Conservation (phyloP, 1,140 invertebrate genomes). For the Brachionus manjavacas region DNA sequence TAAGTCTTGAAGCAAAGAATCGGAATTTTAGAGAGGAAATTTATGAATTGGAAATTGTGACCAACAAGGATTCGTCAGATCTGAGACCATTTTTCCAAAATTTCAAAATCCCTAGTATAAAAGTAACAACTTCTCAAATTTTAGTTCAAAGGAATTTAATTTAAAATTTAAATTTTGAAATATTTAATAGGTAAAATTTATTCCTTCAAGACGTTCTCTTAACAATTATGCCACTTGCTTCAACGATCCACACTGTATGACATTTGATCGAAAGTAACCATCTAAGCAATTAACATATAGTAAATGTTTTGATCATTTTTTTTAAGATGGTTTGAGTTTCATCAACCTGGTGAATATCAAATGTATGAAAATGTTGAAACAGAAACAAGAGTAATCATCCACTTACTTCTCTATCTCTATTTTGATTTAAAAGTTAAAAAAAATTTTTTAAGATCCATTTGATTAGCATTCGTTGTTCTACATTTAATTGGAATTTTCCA, state of each 20-base stretch:
- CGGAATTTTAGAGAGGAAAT: not conserved
- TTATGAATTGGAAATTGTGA: not conserved
- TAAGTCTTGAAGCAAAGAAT: not conserved
- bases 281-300: not conserved
- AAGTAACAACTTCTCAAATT: not conserved
- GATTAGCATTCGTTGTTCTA: not conserved
- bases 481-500: not conserved
- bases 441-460: not conserved
- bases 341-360: conserved; percentile 2
- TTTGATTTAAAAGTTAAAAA: not conserved
- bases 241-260: conserved; percentile 2
- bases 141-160: not conserved
- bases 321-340: conserved; percentile 21
- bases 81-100: not conserved
- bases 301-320: not conserved
- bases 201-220: not conserved
- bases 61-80: not conserved
- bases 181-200: not conserved
- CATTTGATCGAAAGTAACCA: not conserved
- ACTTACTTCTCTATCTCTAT: not conserved
- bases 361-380: conserved; percentile 15
- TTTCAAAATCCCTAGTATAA: not conserved
- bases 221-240: not conserved
- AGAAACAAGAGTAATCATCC: not conserved
- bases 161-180: not conserved